Evolutionary conservation across 2,888 invertebrate genomes (phyloP), one percentile per base, ranked within the genome.

Genomic region (Aleiodes testaceus): DNA sequence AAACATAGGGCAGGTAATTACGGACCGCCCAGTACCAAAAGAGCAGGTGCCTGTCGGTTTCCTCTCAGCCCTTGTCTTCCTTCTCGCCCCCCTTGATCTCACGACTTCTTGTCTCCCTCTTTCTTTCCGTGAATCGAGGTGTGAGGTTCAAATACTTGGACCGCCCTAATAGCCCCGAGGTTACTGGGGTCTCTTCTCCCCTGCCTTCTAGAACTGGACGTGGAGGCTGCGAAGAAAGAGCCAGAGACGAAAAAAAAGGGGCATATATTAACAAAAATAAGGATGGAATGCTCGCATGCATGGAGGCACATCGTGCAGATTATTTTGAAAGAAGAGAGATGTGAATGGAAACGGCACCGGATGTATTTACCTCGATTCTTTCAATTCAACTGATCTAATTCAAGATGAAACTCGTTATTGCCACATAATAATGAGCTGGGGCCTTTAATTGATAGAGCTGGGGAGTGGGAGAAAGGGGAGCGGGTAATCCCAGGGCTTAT

Each of bases 1-100:
- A 83, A 84, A 82, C 84, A 84, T 83, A 83, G 85, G 82, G 83
- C 82, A 81, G 81, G 83, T 85, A 85, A 85, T 85, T 85, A 85
- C 81, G 84, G 83, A 83, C 84, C 85, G 84, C 85, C 83, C 82
- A 82, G 83, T 83, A 80, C 84, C 81, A 81, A 85, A 85, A 83
- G 85, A 82, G 84, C 85, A 85, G 85, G 85, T 85, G 85, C 82
- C 83, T 82, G 82, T 83, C 80, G 81, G 83, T 30, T n/a, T 42
- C 52, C 50, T 26, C 59, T 55, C 50, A 69, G 55, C 47, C 61
- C 20, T 50, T 64, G 63, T 63, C 45, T 47, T 22, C 9, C 22
- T 45, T 16, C 14, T 59, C 59, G 36, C 9, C 18, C 16, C 18
- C 47, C 14, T 67, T 45, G n/a, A 12, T 45, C 47, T 45, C 45